phyloP scores from a whole-genome alignment of 2,888 invertebrate species.

The Aporophyla nigra region DNA sequence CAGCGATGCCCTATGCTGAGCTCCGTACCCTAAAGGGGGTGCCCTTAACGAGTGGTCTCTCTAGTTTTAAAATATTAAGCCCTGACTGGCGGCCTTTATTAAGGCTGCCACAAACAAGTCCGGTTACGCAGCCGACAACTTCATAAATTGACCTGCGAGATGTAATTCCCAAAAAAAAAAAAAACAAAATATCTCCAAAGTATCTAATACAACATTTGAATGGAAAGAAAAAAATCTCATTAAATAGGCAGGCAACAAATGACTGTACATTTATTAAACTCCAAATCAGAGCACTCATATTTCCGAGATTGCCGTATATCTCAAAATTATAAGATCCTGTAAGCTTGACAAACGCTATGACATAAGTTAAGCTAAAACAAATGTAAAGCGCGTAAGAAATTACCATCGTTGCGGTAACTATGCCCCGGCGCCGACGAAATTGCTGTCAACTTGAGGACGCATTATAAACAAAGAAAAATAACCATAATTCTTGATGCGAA shows the following conservation, averaged over 20 bases:
- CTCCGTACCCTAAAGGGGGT: too few relatives aligned
- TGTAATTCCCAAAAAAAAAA: too few relatives aligned
- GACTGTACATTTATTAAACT: conserved; percentile 12
- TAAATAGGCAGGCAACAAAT: conserved; percentile 6
- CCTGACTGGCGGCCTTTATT: too few relatives aligned
- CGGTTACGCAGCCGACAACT: too few relatives aligned
- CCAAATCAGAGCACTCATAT: conserved; percentile 28
- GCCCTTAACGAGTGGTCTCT: too few relatives aligned
- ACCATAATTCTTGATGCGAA: conserved; percentile 13
- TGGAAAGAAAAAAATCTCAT: background rate
- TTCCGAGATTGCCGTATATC: conserved; percentile 49
- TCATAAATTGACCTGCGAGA: too few relatives aligned
- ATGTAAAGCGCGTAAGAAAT: conserved; percentile 48
- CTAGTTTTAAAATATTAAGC: too few relatives aligned
- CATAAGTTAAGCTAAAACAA: conserved; percentile 70
- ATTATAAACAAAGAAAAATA: conserved; percentile 35
- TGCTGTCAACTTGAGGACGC: conserved; percentile 49
- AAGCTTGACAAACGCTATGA: conserved; percentile 74
- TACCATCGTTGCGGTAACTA: conserved; percentile 32
- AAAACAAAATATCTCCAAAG: background rate
- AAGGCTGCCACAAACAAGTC: too few relatives aligned
- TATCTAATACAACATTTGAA: background rate
- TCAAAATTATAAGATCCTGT: conserved; percentile 55
- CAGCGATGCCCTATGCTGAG: too few relatives aligned
- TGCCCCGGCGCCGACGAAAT: conserved; percentile 29